Base-by-base conservation (phyloP, 1,140 invertebrate genomes). In the Cydia pomonella region DNA sequence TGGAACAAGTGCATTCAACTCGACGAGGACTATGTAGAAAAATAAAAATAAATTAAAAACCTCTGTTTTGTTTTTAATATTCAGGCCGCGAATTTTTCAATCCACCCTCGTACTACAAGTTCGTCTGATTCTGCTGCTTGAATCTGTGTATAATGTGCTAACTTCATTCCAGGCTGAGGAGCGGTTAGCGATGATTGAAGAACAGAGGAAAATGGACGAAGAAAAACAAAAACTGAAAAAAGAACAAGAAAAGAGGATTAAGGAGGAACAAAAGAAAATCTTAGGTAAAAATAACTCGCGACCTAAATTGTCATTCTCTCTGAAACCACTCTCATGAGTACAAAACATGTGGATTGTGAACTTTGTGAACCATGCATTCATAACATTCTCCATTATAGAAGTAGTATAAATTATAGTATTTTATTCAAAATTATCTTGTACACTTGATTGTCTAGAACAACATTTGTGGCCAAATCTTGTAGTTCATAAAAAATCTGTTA, bases 221-320 rank as follows among this genome's bases (percentile, higher is more conserved):
- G 97, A 99, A 89, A 96, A 97, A 84, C 97, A 98, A 92, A 96
- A 96, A 86, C 94, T 99, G 93, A 96, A 97, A 88, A 97, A 97
- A 92, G 97, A 99, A 90, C 97, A 98, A 89, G 97, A 98, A 84
- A 97, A 97, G 82, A 95, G 97, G 80, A 94, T 97, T 69, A 98
- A 98, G 93, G 97, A 98, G 92, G 98, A 99, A 93, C 98, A 99
- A 93, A 98, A 98, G 93, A 97, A 98, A 91, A 99, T 99, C 82
- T 94, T 99, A 81, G 98, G 98, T 82, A 99, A 99, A 95, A 98
- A 98, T 92, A 99, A 99, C 94, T 98, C 98, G 76, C 95, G 98
- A 92, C 98, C 98, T 73, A 98, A 98, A 94, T 94, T 99, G 79
- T 99, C 98, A 80, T 99, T 99, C 94, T 95, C 96, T 77, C 93